Conservation (phyloP, 1,140 invertebrate genomes). For the Microplitis demolitor region DNA sequence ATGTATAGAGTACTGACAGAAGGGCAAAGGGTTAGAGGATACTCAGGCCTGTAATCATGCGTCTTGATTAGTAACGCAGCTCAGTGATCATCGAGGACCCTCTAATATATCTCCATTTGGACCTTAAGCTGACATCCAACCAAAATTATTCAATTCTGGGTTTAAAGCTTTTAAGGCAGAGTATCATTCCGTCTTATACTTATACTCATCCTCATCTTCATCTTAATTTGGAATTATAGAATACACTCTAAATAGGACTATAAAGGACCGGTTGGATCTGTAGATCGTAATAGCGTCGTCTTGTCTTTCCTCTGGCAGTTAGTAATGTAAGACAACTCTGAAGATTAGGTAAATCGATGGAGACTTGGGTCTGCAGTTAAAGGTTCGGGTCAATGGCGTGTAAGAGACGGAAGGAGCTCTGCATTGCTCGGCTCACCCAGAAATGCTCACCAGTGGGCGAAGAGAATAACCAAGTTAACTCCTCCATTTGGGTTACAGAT, state of each 20-base stretch:
- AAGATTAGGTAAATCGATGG: conserved; percentile 19
- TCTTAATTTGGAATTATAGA: too few species aligned
- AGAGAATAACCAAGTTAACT: conserved; percentile 55
- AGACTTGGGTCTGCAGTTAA: conserved; percentile 28
- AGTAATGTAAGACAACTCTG: neutral
- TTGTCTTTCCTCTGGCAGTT: neutral
- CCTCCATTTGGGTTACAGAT: conserved; percentile 43
- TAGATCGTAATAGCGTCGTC: neutral
- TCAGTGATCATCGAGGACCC: conserved; percentile 57
- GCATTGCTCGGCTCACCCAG: neutral
- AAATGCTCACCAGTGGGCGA: neutral
- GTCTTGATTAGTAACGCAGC: conserved; percentile 59
- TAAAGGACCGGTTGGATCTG: neutral
- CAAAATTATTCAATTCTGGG: neutral
- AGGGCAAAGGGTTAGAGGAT: conserved; percentile 32
- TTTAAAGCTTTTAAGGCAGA: too few species aligned
- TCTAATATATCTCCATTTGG: conserved; percentile 50
- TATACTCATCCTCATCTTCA: neutral
- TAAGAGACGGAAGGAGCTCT: conserved; percentile 47
- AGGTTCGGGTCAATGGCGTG: conserved; percentile 56
- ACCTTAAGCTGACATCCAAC: neutral
- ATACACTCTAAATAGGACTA: neutral
- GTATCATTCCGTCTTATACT: neutral
- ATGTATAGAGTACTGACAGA: too few species aligned
- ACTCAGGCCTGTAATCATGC: conserved; percentile 60